Conservation (phyloP, 2,113 vertebrate species). For the Sylvia atricapilla region DNA sequence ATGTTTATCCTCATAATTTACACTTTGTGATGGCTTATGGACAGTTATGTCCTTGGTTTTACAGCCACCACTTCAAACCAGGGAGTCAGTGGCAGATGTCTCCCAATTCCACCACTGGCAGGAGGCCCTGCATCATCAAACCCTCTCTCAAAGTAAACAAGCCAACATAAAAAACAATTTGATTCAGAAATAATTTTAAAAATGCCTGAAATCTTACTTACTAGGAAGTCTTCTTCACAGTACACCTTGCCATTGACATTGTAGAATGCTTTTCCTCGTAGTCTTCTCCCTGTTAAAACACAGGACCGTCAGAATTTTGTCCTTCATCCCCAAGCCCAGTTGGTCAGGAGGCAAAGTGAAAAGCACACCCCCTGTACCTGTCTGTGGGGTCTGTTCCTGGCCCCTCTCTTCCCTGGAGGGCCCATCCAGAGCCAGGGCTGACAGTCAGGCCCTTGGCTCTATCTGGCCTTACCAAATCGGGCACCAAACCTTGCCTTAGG, state of each 20-base stretch:
- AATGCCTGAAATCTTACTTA: constrained; percentile 73
- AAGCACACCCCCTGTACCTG: not conserved
- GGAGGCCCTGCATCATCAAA: not conserved
- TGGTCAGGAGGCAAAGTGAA: not conserved
- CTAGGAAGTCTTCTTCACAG: constrained; percentile 98
- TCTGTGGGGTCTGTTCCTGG: not conserved
- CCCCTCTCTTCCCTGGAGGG: not conserved
- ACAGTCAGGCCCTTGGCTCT: not conserved
- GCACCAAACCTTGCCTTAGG: not conserved
- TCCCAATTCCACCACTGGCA: not conserved
- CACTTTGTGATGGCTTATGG: not conserved
- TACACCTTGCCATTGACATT: constrained; percentile 97
- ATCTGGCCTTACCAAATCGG: not conserved
- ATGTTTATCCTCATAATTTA: constrained; percentile 31
- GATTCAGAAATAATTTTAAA: not conserved
- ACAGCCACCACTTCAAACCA: not conserved
- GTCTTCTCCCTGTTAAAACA: constrained; percentile 83
- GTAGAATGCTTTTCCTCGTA: constrained; percentile 97
- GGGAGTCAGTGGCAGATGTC: not conserved
- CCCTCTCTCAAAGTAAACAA: not conserved
- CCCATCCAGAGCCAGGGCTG: not conserved
- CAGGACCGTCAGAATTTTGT: not conserved
- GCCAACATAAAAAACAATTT: not conserved
- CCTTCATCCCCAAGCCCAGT: not conserved
- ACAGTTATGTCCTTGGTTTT: not conserved